Base-by-base conservation (phyloP, 2,797 vertebrate species). In the Sebastes cheni region DNA sequence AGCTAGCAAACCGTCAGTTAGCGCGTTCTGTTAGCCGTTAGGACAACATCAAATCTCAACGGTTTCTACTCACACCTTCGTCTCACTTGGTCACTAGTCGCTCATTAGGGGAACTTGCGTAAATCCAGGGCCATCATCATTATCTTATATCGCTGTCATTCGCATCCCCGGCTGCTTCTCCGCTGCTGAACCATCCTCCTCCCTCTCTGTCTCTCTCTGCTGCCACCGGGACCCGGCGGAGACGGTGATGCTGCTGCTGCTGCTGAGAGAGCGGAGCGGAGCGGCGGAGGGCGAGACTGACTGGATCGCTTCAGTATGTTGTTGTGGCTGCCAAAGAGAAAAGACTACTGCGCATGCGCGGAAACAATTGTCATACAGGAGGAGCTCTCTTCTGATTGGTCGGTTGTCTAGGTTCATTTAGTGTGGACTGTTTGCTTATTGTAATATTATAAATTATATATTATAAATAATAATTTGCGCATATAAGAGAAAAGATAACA, bases 301-400 rank as follows among this genome's bases (percentile, higher is more conserved):
- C 89, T 67, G 82, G 32, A 65, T 55, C 61, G 74, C 78, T 67
- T 76, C 76, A 16, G 73, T 84, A 3, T 93, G 91, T 92, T 94
- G 90, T 94, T 93, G 88, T 88, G 90, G 90, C 92, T 93, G 90
- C 86, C 92, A 83, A 60, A 82, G 78, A 86, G 77, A 42, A 79
- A 70, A 74, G 16, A 29, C 0, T 0, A 78, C 23, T 77, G 86
- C 93, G 94, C 94, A 90, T 89, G 94, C 90, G 7, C 73, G 3
- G 6, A 4, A 6, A 5, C 13, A 25, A 72, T 73, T 77, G 91
- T 88, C 92, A 89, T 42, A 56, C 42, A 39, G 8, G 29, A 67
- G 25, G 0, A 39, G 25, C 65, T 72, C 6, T 7, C 62, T 25
- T 36, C 23, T 77, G 81, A 94, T 93, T 92, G 91, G 92, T 85